Evolutionary conservation across 2,797 vertebrate genomes (phyloP).

Genomic region (Carcharodon carcharias): DNA sequence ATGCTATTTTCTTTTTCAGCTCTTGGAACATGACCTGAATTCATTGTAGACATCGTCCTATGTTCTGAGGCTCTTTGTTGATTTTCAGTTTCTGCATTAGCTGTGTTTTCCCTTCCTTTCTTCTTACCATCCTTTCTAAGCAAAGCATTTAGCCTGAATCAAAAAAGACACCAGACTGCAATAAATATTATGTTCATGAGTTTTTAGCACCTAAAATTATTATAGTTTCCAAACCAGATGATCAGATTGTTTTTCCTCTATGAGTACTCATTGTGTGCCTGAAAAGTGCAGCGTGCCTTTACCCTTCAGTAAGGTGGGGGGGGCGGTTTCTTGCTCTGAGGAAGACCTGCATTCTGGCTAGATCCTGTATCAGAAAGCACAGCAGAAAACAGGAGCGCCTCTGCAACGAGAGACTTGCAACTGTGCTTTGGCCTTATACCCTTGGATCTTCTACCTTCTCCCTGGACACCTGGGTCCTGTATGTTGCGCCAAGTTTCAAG

Average conservation of each 20-base stretch:
- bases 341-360: background rate
- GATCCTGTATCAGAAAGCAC: background rate
- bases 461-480: background rate
- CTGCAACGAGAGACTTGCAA: background rate
- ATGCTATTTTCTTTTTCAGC: background rate
- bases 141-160: background rate
- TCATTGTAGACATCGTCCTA: background rate
- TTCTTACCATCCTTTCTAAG: background rate
- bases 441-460: background rate
- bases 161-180: background rate
- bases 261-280: background rate
- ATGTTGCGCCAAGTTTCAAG: background rate
- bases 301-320: background rate
- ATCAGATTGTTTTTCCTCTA: background rate
- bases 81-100: background rate
- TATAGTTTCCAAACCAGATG: background rate
- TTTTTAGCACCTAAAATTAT: background rate
- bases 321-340: background rate
- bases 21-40: background rate
- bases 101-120: background rate
- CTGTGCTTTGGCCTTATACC: background rate
- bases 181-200: background rate
- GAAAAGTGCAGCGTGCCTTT: background rate
- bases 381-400: background rate
- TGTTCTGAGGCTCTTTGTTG: background rate